Evolutionary conservation across 2,888 invertebrate species (phyloP), one percentile per base, ranked within the genome.

Genomic region (Bibio marci): DNA sequence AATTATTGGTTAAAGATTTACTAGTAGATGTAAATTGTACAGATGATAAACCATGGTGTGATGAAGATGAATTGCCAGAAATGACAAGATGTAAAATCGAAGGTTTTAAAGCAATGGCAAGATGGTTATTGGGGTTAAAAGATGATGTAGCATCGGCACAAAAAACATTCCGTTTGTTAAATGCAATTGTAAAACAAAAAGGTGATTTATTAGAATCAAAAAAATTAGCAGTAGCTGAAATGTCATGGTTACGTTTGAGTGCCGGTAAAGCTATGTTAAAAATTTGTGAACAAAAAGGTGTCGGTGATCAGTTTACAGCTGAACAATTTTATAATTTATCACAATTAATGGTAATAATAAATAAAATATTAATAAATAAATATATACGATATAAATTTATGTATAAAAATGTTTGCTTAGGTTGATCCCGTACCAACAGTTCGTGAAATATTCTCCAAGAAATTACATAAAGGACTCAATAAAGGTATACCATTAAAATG

Each of bases 211-310:
- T 67, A 1, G 73, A 80, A 59, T 78, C 81, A 58, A 78, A 79
- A 44, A 73, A 76, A 44, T 59, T 78, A 44, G 80, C 83, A 34
- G 73, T 73, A 52, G 80, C 86, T 7, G 95, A 97, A 63, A 88
- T 88, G 78, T 86, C 94, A 2, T 88, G 92, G 75, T 58, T 97
- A 35, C 70, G 95, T 42, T 64, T 95, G 30, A 80, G 87, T 12
- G 94, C 95, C 6, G 95, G 92, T 40, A 86, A 86, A 58, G 90
- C 91, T 35, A 91, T 95, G 85, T 65, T 97, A 38, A 95, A 94
- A 66, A 83, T 97, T 36, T 92, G 91, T 62, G 92, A 95, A 54
- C 94, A 95, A 60, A 90, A 90, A 55, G 87, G 87, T 36, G 95
- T 91, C 39, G 88, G 91, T 1, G 92, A 94, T 59, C 87, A 92